Evolutionary conservation across 2,888 invertebrate species (phyloP).

Genomic region (Chymomyza procnemis): DNA sequence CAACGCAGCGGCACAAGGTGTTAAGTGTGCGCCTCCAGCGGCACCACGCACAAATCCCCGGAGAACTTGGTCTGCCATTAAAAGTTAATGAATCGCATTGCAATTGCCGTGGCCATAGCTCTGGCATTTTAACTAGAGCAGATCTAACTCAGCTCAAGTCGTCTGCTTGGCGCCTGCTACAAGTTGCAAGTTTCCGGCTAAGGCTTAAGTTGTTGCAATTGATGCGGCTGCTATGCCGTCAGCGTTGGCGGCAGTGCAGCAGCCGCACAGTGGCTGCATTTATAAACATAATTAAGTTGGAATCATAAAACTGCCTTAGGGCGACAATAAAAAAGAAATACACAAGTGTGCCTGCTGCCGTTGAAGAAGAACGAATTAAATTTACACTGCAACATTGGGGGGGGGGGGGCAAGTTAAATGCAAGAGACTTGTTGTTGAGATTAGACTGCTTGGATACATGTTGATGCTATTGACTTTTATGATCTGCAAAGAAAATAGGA

Average conservation of each 20-base stretch:
- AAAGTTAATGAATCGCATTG: conserved; percentile 50
- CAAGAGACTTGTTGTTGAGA: no score
- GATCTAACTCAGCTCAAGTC: neutral
- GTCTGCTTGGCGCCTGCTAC: conserved; percentile 1
- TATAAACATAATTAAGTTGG: conserved; percentile 70
- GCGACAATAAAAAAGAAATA: neutral
- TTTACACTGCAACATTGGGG: neutral
- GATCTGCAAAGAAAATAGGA: no score
- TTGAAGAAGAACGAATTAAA: neutral
- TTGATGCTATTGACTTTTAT: no score
- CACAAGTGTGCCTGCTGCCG: neutral
- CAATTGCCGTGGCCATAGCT: conserved; percentile 40
- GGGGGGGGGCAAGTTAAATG: no score
- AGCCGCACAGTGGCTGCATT: conserved; percentile 40
- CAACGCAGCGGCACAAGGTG: conserved; percentile 39
- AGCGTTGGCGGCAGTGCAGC: conserved; percentile 1
- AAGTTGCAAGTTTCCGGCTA: conserved; percentile 13
- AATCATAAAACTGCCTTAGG: conserved; percentile 65
- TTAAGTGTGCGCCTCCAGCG: conserved; percentile 55
- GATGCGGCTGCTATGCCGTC: neutral
- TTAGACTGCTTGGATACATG: no score
- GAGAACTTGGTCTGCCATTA: conserved; percentile 39
- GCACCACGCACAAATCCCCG: conserved; percentile 36
- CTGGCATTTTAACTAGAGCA: conserved; percentile 56
- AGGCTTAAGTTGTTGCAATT: neutral